phyloP scores from a whole-genome alignment of 1,140 invertebrate species.

The Drosophila arizonae region DNA sequence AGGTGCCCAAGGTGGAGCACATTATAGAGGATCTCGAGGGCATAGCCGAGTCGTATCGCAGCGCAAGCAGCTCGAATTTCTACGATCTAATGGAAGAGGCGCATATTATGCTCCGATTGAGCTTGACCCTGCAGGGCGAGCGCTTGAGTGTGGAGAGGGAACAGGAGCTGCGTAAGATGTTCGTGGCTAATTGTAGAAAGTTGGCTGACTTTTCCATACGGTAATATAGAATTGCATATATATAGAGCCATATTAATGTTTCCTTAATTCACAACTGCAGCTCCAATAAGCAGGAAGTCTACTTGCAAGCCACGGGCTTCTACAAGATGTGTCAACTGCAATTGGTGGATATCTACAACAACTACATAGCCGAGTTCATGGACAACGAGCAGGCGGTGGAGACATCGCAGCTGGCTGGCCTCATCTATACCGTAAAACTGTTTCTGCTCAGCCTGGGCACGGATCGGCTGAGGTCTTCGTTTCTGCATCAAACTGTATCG shows the following conservation, averaged over 20 bases:
- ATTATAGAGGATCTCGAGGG: constrained; percentile 87
- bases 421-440: constrained; percentile 76
- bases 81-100: constrained; percentile 82
- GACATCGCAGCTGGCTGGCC: constrained; percentile 53
- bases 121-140: constrained; percentile 68
- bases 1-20: constrained; percentile 85
- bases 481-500: constrained; percentile 66
- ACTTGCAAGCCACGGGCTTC: constrained; percentile 76
- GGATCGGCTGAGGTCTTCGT: constrained; percentile 70
- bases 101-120: constrained; percentile 74
- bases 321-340: constrained; percentile 81
- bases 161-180: constrained; percentile 62
- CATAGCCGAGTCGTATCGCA: constrained; percentile 86
- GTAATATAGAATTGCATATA: constrained; percentile 26
- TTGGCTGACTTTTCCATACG: constrained; percentile 79
- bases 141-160: constrained; percentile 59
- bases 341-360: constrained; percentile 74
- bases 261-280: constrained; percentile 24
- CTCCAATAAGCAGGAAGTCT: constrained; percentile 72
- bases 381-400: constrained; percentile 36
- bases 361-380: constrained; percentile 58
- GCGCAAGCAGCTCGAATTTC: constrained; percentile 84
- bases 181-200: constrained; percentile 70
- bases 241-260: not conserved
- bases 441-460: constrained; percentile 71